A percentile compares a stretch with the other conserved stretches of the same genome.
These are phyloP conservation scores for Oryctolagus cuniculus DNA, from an alignment of 2,113 vertebrate genomes.

Conservation along the genomic window DNA sequence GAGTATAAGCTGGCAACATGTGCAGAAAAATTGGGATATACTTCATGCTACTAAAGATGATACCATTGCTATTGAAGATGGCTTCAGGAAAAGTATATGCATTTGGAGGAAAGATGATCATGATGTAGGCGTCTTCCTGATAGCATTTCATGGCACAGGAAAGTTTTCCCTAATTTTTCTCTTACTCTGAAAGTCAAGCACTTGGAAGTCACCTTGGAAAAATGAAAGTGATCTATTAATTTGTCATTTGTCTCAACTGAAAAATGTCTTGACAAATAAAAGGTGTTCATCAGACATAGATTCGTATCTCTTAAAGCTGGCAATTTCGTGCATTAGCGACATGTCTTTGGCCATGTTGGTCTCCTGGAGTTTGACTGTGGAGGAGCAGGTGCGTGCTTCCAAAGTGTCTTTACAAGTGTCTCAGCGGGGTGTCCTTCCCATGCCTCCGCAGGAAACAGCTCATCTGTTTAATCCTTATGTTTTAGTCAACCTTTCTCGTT, in stretches of 20 bases:
- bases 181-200: constrained; percentile 63
- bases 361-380: constrained; percentile 85
- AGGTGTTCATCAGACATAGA: background rate
- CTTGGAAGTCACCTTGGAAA: constrained; percentile 79
- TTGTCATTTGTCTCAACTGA: constrained; percentile 59
- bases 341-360: constrained; percentile 80
- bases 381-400: constrained; percentile 90
- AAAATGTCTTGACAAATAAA: constrained; percentile 67
- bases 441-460: constrained; percentile 89
- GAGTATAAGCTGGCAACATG: background rate
- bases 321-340: constrained; percentile 80
- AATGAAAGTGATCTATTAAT: constrained; percentile 73
- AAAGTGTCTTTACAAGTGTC: constrained; percentile 90
- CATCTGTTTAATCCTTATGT: constrained; percentile 92
- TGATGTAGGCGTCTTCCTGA: background rate
- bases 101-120: background rate
- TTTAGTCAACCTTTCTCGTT: constrained; percentile 92
- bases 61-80: constrained; percentile 13
- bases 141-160: background rate
- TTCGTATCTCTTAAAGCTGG: constrained; percentile 72
- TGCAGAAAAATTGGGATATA: background rate
- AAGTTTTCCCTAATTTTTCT: constrained; percentile 20
- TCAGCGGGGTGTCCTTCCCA: constrained; percentile 87
- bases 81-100: background rate
- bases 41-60: constrained; percentile 30